Conservation (phyloP, 2,113 vertebrate genomes). For the Myodes glareolus region DNA sequence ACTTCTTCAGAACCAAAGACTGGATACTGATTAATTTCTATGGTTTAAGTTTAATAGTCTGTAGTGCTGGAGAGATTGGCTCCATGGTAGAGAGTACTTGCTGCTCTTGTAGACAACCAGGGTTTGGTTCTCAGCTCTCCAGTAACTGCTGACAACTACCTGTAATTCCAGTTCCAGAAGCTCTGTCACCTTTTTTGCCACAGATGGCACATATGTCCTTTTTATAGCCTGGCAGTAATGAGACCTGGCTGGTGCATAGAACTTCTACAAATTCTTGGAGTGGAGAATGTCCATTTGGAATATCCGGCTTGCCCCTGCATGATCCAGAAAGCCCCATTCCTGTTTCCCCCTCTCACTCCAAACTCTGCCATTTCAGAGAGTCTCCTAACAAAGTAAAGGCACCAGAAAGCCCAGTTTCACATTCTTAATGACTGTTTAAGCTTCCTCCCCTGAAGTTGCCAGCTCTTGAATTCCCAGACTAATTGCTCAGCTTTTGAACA, state of each 20-base stretch:
- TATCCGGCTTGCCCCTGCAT: no score
- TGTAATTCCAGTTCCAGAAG: background rate
- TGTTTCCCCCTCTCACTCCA: no score
- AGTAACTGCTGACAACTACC: background rate
- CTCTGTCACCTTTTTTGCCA: slow-evolving; percentile 83
- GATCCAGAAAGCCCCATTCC: no score
- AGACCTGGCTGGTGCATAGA: slow-evolving; percentile 95
- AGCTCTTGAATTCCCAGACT: no score
- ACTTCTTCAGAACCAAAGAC: slow-evolving; percentile 40
- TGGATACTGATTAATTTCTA: background rate
- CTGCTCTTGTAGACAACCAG: background rate
- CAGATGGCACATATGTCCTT: slow-evolving; percentile 98
- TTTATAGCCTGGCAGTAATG: slow-evolving; percentile 96
- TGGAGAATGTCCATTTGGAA: slow-evolving; percentile 85
- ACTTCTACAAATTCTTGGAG: slow-evolving; percentile 94
- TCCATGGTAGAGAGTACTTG: background rate
- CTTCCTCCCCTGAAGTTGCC: no score
- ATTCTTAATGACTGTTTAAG: no score
- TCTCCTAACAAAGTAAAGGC: no score
- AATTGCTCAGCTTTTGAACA: no score
- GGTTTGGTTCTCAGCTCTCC: no score
- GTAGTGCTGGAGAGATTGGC: slow-evolving; percentile 5
- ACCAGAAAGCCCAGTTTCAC: no score
- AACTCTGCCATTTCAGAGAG: no score
- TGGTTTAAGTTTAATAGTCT: background rate